phyloP scores from a whole-genome alignment of 2,888 invertebrate genomes.

The Coenonympha glycerion region DNA sequence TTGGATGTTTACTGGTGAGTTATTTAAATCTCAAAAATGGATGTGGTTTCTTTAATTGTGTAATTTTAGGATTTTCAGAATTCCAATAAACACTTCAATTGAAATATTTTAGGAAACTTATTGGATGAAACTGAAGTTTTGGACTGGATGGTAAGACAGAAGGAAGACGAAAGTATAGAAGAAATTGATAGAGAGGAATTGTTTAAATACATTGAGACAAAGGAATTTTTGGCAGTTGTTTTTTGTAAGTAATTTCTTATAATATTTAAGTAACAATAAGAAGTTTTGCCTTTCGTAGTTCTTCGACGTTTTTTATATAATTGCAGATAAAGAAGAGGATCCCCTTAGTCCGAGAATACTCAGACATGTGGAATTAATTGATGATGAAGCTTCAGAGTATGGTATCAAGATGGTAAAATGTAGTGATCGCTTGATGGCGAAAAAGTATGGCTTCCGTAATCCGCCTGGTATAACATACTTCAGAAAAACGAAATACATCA shows the following conservation, averaged over 20 bases:
- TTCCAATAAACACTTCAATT: conserved; percentile 37
- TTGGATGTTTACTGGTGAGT: conserved; percentile 72
- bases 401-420: conserved; percentile 93
- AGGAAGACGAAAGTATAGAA: conserved; percentile 93
- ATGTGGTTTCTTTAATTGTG: conserved; percentile 68
- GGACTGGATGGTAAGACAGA: conserved; percentile 93
- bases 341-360: conserved; percentile 85
- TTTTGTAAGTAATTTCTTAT: conserved; percentile 86
- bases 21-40: conserved; percentile 61
- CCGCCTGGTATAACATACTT: conserved; percentile 95
- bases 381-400: conserved; percentile 93
- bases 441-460: conserved; percentile 92
- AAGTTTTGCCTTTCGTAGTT: background rate
- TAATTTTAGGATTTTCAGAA: conserved; percentile 38
- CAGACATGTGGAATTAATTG: conserved; percentile 91
- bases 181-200: conserved; percentile 89
- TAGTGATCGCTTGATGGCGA: conserved; percentile 91
- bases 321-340: conserved; percentile 86
- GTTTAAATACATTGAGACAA: conserved; percentile 88
- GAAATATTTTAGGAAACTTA: conserved; percentile 70
- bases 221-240: conserved; percentile 92
- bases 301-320: conserved; percentile 22
- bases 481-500: conserved; percentile 90
- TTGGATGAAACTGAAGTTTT: conserved; percentile 87
- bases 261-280: background rate